Evolutionary conservation across 2,888 invertebrate species (phyloP), one percentile per base, ranked within the genome.

Genomic region (Lamproptera curius): DNA sequence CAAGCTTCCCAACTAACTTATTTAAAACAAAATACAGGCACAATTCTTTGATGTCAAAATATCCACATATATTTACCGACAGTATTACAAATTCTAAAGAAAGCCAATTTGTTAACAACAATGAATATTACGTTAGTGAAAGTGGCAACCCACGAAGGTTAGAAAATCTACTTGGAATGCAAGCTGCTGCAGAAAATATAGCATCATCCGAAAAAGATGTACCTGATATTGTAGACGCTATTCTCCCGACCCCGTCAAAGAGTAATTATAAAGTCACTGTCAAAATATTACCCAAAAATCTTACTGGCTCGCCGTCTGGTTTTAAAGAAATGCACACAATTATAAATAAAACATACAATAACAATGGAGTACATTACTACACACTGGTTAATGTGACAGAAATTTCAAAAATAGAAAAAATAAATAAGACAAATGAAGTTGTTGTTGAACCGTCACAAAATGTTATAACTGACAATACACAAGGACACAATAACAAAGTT

Each of bases 281-380:
- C 0, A 85, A 81, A 63, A 67, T 86, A n/a, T 46, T 68, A 5
- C 85, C 86, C 0, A 81, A 78, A 65, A 80, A 79, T 42, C 39
- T 46, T 0, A 62, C 73, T 1, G 59, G 62, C 0, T 33, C 66
- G 1, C 60, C 68, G 46, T 57, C 73, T 6, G 77, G 77, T 0
- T 83, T 76, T 34, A 85, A 83, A 64, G 83, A 84, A 73, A 56
- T 81, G 26, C 80, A 79, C 36, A 80, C 84, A 1, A 76, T 71
- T 51, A 82, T 85, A 1, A 84, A 85, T 47, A 84, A 84, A 57
- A 81, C 73, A 35, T 81, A 67, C 40, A 76, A 80, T 42, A 76
- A 71, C 56, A 70, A 81, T 50, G 86, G 85, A 1, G 20, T 81
- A 0, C 39, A 68, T 0, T 81, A 74, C 55, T 73, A 73, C 10